Evolutionary conservation across 2,888 invertebrate genomes (phyloP).

Genomic region (Lasius fuliginosus): DNA sequence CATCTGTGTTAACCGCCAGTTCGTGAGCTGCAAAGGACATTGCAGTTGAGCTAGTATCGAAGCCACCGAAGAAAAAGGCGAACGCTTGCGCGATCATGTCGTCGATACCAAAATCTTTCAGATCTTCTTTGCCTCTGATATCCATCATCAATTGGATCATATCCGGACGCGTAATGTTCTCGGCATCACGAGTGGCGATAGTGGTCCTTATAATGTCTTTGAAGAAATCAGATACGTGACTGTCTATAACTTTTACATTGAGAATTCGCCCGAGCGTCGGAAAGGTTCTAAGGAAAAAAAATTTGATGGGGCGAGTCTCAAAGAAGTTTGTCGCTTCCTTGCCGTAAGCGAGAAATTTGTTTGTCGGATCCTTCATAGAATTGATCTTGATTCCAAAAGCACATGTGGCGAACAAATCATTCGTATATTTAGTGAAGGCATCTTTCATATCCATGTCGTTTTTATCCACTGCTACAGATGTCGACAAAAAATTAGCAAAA

Average conservation of each 20-base stretch:
- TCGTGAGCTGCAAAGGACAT: constrained; percentile 77
- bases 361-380: constrained; percentile 78
- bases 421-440: constrained; percentile 75
- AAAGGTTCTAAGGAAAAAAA: constrained; percentile 64
- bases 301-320: constrained; percentile 52
- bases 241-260: constrained; percentile 58
- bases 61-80: constrained; percentile 80
- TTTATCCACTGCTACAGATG: constrained; percentile 40
- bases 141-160: constrained; percentile 88
- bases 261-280: constrained; percentile 51
- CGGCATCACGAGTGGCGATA: constrained; percentile 68
- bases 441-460: constrained; percentile 80
- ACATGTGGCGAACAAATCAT: constrained; percentile 80
- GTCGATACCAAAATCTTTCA: constrained; percentile 69
- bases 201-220: constrained; percentile 63
- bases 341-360: constrained; percentile 79
- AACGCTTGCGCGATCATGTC: constrained; percentile 87
- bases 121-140: constrained; percentile 67
- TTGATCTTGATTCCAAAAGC: constrained; percentile 80
- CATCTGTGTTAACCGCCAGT: constrained; percentile 82
- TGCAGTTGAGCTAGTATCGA: constrained; percentile 77
- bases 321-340: constrained; percentile 66
- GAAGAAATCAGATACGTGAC: constrained; percentile 64
- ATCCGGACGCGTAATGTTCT: constrained; percentile 86
- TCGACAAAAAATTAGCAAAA: constrained; percentile 71